Conservation (phyloP, 2,113 vertebrate genomes). For the Xenopus tropicalis region UCB_Xtro_10.0 CM004451.2:53498501-53499000, state of each 20-base stretch:
- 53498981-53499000: too few relatives aligned
- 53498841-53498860: neutral
- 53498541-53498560: slow-evolving; percentile 23
- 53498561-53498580: slow-evolving; percentile 23
- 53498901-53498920: neutral
- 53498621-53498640: slow-evolving; percentile 33
- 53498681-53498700: slow-evolving; percentile 36
- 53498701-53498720: slow-evolving; percentile 36
- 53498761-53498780: slow-evolving; percentile 15
- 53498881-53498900: neutral
- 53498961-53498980: too few relatives aligned
- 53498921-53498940: neutral
- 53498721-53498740: slow-evolving; percentile 29
- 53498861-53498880: neutral
- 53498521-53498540: slow-evolving; percentile 29
- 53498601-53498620: slow-evolving; percentile 22
- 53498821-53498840: slow-evolving; percentile 18
- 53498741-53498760: slow-evolving; percentile 29
- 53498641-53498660: slow-evolving; percentile 25
- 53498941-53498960: neutral
- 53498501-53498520: slow-evolving; percentile 28
- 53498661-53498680: slow-evolving; percentile 32
- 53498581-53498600: slow-evolving; percentile 25
- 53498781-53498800: slow-evolving; percentile 20
- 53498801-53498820: slow-evolving; percentile 20